Percentiles rank a stretch among this genome's conserved stretches.
Evolutionary conservation across 2,888 invertebrate genomes (phyloP).

Genomic region (Byasa hedistus): DNA sequence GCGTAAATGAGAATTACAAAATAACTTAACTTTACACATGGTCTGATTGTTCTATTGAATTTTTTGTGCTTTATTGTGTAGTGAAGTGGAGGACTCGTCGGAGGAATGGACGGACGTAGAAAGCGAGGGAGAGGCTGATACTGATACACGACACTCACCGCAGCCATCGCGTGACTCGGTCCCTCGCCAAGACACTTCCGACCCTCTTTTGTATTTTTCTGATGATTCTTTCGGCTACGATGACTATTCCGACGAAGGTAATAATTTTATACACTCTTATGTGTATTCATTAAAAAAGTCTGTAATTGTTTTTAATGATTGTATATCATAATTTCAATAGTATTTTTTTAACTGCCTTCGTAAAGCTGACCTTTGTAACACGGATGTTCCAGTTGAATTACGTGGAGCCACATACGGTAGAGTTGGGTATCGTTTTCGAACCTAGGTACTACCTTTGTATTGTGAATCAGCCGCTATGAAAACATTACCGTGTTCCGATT

Average conservation of each 20-base stretch:
- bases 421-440: no score
- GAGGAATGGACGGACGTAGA: slow-evolving; percentile 69
- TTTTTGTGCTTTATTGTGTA: slow-evolving; percentile 32
- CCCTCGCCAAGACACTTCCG: slow-evolving; percentile 38
- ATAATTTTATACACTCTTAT: slow-evolving; percentile 30
- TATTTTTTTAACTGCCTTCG: no score
- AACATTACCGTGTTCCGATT: no score
- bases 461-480: no score
- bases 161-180: slow-evolving; percentile 40
- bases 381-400: no score
- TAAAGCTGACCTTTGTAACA: no score
- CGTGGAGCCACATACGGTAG: no score
- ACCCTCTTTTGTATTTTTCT: slow-evolving; percentile 56
- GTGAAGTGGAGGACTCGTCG: slow-evolving; percentile 66
- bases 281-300: neutral
- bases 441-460: no score
- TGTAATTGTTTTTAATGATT: neutral
- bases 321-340: neutral
- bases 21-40: no score
- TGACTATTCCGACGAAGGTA: slow-evolving; percentile 68
- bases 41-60: no score
- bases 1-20: no score
- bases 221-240: slow-evolving; percentile 72
- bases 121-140: slow-evolving; percentile 48
- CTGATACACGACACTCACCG: slow-evolving; percentile 41